A percentile compares a stretch with the other conserved stretches of the same genome.
phyloP scores from a whole-genome alignment of 2,797 vertebrate genomes.

The Emydoidea blandingii region DNA sequence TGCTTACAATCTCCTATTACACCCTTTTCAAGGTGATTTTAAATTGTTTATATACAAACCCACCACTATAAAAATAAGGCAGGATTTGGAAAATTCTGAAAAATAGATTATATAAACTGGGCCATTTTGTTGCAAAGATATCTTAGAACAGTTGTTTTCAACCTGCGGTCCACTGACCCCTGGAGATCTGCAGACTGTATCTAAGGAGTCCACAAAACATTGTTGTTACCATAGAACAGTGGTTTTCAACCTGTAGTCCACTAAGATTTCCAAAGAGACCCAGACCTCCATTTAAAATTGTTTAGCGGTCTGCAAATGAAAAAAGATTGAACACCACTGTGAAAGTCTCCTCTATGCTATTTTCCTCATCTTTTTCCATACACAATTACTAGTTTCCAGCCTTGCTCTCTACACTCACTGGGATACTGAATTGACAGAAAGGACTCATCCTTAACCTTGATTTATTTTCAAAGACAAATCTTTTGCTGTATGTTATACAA shows the following conservation, averaged over 20 bases:
- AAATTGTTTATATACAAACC: neutral
- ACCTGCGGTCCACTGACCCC: neutral
- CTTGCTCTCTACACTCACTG: too few relatives aligned
- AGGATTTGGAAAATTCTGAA: neutral
- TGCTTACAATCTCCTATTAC: too few relatives aligned
- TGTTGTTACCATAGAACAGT: neutral
- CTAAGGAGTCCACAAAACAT: neutral
- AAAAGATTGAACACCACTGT: neutral
- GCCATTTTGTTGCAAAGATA: neutral
- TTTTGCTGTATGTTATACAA: neutral
- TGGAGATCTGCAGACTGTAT: neutral
- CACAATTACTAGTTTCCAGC: neutral
- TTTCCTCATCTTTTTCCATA: neutral
- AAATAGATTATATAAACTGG: neutral
- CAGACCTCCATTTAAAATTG: neutral
- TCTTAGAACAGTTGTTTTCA: neutral
- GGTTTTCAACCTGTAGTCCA: neutral
- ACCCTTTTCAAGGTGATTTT: neutral
- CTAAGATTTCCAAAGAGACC: neutral
- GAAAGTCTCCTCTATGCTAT: neutral
- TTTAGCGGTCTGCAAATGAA: neutral
- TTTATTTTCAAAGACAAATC: neutral
- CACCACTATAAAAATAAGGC: neutral
- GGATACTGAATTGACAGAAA: neutral
- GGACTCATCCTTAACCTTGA: neutral